phyloP scores from a whole-genome alignment of 2,113 vertebrate species.

The Tricholaema leucomelas region DNA sequence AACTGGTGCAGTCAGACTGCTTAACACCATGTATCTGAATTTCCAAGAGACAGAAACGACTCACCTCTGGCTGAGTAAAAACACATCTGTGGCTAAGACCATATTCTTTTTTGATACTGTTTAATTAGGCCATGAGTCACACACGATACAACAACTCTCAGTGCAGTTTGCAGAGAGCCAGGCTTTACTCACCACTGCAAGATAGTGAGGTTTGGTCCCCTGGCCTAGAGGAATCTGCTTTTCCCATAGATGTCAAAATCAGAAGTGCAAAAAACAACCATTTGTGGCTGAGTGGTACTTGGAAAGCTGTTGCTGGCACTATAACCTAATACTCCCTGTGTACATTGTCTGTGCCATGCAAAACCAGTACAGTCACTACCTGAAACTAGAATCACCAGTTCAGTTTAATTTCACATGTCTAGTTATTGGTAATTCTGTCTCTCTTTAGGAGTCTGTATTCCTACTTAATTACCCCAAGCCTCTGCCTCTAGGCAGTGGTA shows the following conservation, averaged over 20 bases:
- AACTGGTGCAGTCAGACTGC: background rate
- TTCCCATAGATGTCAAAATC: background rate
- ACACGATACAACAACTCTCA: background rate
- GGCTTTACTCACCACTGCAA: background rate
- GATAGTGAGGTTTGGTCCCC: background rate
- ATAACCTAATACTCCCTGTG: background rate
- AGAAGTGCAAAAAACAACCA: slow-evolving; percentile 8
- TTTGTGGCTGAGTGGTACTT: background rate
- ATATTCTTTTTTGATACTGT: background rate
- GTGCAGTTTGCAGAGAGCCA: background rate
- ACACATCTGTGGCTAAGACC: background rate
- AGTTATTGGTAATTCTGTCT: slow-evolving; percentile 31
- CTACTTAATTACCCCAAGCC: slow-evolving; percentile 37
- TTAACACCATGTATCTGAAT: background rate
- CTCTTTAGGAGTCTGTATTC: slow-evolving; percentile 4
- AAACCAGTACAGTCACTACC: slow-evolving; percentile 41
- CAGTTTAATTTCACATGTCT: background rate
- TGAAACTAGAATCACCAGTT: slow-evolving; percentile 53
- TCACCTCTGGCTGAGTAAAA: slow-evolving; percentile 2
- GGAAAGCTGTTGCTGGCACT: slow-evolving; percentile 11
- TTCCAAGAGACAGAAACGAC: slow-evolving; percentile 13
- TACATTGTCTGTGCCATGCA: background rate
- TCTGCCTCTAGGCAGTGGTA: slow-evolving; percentile 33
- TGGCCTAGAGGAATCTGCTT: background rate
- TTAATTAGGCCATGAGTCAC: slow-evolving; percentile 36